Conservation (phyloP, 2,797 vertebrate genomes). For the Rhinatrema bivittatum region DNA sequence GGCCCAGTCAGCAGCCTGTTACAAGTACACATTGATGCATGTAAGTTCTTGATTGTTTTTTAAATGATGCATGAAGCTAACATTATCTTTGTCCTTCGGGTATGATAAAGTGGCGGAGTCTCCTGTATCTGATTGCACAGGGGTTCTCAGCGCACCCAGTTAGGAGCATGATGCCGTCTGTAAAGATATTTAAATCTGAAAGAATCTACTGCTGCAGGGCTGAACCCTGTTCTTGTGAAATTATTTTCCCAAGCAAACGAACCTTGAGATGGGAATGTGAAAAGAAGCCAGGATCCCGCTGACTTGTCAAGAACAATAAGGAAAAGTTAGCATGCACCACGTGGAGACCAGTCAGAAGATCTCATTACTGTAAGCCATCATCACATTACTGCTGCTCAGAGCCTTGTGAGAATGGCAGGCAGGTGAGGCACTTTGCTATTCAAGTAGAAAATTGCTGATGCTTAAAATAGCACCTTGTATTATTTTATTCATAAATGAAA, state of each 20-base stretch:
- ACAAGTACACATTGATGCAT: no score
- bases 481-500: slow-evolving; percentile 52
- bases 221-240: background rate
- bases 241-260: background rate
- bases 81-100: slow-evolving; percentile 19
- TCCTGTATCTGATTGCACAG: slow-evolving; percentile 33
- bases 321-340: slow-evolving; percentile 9
- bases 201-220: background rate
- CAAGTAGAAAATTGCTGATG: slow-evolving; percentile 51
- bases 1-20: no score
- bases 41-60: slow-evolving; percentile 1
- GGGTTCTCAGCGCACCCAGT: slow-evolving; percentile 20
- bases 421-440: slow-evolving; percentile 37
- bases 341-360: slow-evolving; percentile 5
- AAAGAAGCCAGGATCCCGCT: background rate
- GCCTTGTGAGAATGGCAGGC: slow-evolving; percentile 10
- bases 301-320: slow-evolving; percentile 6
- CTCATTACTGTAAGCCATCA: background rate
- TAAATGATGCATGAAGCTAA: background rate
- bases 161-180: slow-evolving; percentile 38
- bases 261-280: background rate
- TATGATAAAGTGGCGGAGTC: slow-evolving; percentile 4
- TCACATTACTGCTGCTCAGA: slow-evolving; percentile 17
- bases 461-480: slow-evolving; percentile 30
- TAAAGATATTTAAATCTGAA: slow-evolving; percentile 30